These are phyloP conservation scores for Pyrocoelia pectoralis DNA, from an alignment of 2,888 invertebrate species.

Conservation along the genomic window DNA sequence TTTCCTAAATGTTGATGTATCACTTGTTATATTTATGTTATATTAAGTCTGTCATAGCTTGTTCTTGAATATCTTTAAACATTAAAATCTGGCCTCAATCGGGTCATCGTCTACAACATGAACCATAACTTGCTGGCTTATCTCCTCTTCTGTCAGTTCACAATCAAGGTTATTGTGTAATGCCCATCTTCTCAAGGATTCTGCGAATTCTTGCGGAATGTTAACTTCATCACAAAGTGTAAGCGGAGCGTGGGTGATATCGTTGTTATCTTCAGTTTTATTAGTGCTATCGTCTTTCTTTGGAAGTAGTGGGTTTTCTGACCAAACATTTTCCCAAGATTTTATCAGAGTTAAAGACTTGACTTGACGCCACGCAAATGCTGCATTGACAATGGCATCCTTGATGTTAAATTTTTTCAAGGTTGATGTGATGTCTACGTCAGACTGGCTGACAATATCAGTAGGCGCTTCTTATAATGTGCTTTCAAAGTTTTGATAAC, in stretches of 20 bases:
- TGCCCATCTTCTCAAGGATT: neutral
- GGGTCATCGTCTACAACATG: neutral
- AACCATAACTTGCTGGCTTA: neutral
- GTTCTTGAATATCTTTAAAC: no score
- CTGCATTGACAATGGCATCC: neutral
- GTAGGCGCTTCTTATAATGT: neutral
- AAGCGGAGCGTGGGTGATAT: neutral
- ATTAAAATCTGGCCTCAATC: no score
- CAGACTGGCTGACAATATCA: constrained; percentile 2
- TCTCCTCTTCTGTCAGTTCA: neutral
- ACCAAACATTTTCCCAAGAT: neutral
- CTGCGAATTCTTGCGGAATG: neutral
- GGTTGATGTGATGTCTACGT: neutral
- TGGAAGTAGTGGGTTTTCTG: neutral
- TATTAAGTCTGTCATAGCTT: no score
- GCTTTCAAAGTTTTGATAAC: neutral
- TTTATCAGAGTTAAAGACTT: neutral
- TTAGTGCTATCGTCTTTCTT: neutral
- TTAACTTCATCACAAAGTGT: neutral
- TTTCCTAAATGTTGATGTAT: no score
- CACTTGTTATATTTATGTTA: no score
- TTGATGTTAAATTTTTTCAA: neutral
- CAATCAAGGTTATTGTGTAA: neutral
- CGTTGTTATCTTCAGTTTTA: neutral
- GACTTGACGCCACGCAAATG: neutral